Evolutionary conservation across 2,797 vertebrate genomes (phyloP).

Genomic region (Synaphobranchus kaupii): DNA sequence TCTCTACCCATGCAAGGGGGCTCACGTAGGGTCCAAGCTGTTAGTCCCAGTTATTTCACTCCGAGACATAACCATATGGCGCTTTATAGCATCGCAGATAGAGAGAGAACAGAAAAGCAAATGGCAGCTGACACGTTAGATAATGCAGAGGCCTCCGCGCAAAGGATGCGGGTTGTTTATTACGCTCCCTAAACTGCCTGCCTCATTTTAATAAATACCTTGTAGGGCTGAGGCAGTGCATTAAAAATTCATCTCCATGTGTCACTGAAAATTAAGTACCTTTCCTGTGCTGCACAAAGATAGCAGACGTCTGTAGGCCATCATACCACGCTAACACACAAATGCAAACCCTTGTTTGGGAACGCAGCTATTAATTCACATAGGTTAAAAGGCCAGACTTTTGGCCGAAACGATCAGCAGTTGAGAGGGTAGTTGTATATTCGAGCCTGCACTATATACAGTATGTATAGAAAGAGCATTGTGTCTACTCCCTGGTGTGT

Average conservation of each 20-base stretch:
- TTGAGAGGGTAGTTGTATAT: background rate
- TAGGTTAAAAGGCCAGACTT: background rate
- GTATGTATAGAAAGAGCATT: background rate
- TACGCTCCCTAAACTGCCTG: background rate
- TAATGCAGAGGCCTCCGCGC: background rate
- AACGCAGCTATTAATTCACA: background rate
- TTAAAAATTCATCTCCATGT: conserved; percentile 45
- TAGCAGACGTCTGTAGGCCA: background rate
- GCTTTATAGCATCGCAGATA: background rate
- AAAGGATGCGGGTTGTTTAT: conserved; percentile 2
- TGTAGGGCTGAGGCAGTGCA: conserved; percentile 30
- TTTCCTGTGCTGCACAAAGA: background rate
- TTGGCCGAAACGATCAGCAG: background rate
- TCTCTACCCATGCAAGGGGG: background rate
- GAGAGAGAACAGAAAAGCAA: conserved; percentile 1
- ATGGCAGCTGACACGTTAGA: conserved; percentile 22
- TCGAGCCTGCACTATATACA: background rate
- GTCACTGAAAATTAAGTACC: conserved; percentile 27
- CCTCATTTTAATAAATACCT: conserved; percentile 32
- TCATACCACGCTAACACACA: background rate
- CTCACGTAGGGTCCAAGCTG: background rate
- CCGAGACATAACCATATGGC: conserved; percentile 7
- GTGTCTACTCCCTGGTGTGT: background rate
- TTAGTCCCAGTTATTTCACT: conserved; percentile 18
- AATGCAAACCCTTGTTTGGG: background rate